These are phyloP conservation scores for Botia kubotai DNA, from an alignment of 2,797 vertebrate species.

Conservation along the genomic window DNA sequence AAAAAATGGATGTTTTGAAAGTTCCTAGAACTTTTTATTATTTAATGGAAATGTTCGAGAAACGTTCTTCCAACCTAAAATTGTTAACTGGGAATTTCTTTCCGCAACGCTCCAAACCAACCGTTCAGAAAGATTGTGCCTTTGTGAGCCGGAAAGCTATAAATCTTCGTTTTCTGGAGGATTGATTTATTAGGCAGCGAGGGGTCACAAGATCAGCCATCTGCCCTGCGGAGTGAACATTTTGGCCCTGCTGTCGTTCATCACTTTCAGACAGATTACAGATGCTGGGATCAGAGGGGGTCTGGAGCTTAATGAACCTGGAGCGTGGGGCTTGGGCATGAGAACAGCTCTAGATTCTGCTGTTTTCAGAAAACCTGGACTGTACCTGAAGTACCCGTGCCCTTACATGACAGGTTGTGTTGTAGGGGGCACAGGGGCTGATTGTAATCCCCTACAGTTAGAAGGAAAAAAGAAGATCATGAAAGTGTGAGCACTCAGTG, in stretches of 20 bases:
- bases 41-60: no score
- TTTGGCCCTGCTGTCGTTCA: slow-evolving; percentile 41
- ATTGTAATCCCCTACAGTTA: neutral
- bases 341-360: neutral
- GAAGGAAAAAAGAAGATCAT: neutral
- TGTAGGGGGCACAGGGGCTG: neutral
- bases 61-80: no score
- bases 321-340: neutral
- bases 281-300: slow-evolving; percentile 39
- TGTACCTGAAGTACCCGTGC: no score
- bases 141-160: neutral
- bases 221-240: slow-evolving; percentile 41
- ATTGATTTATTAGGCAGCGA: slow-evolving; percentile 47
- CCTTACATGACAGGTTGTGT: neutral
- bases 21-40: no score
- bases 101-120: neutral
- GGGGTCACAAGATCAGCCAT: slow-evolving; percentile 44
- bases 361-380: neutral
- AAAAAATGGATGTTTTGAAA: no score
- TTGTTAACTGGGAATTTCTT: no score
- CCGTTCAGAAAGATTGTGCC: neutral
- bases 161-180: slow-evolving; percentile 13
- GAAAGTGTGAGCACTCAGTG: slow-evolving; percentile 2
- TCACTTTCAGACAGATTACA: slow-evolving; percentile 48
- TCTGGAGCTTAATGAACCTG: slow-evolving; percentile 37